A percentile compares a stretch with the other conserved stretches of the same genome.
phyloP scores from a whole-genome alignment of 2,797 vertebrate species.

The Lepilemur ruficaudatus region DNA sequence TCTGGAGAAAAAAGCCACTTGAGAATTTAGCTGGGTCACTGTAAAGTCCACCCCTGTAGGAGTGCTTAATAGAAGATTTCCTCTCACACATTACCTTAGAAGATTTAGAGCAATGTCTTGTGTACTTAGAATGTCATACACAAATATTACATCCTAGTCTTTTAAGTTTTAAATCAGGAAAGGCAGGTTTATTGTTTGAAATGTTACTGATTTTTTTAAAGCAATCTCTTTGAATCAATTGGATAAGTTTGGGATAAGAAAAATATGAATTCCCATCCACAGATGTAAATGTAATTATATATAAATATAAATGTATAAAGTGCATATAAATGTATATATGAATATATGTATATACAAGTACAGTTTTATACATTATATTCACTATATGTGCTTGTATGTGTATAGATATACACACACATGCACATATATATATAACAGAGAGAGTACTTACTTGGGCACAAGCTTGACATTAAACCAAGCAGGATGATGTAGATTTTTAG shows the following conservation, averaged over 20 bases:
- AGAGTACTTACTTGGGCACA: not conserved
- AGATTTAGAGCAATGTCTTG: not conserved
- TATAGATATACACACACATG: not conserved
- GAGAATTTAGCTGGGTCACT: not conserved
- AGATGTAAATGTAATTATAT: not conserved
- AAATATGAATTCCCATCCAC: not conserved
- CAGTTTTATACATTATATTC: not conserved
- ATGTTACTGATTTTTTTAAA: not conserved
- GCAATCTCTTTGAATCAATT: not conserved
- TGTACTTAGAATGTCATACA: not conserved
- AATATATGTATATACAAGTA: not conserved
- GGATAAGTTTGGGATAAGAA: not conserved
- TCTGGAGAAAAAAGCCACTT: not conserved
- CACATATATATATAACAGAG: not conserved
- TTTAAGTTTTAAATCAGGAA: conserved; percentile 22
- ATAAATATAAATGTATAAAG: not conserved
- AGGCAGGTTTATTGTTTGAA: not conserved
- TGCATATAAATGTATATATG: not conserved
- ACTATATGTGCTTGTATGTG: not conserved
- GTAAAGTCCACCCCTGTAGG: not conserved
- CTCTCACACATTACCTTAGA: not conserved
- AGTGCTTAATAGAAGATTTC: not conserved
- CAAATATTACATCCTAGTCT: not conserved
- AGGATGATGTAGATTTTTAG: not conserved
- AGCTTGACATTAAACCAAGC: not conserved